Conservation (phyloP, 2,113 vertebrate species). For the Semnopithecus entellus region DNA sequence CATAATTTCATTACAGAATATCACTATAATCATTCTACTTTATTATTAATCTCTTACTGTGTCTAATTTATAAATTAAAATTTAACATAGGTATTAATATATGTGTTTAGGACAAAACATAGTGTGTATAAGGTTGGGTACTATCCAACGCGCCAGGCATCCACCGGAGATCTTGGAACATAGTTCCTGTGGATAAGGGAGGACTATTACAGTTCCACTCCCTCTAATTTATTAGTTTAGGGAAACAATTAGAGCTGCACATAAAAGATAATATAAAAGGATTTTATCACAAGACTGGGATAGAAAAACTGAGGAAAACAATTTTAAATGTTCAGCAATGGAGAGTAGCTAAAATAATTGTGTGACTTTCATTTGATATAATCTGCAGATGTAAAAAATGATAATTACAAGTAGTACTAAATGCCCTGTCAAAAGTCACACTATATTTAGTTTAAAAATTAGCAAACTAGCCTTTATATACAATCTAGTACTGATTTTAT, state of each 20-base stretch:
- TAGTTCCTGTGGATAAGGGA: background rate
- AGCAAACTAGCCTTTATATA: background rate
- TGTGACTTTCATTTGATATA: background rate
- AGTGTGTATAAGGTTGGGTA: background rate
- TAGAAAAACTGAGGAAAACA: slow-evolving; percentile 26
- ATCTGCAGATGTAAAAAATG: background rate
- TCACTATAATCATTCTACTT: background rate
- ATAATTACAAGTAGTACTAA: slow-evolving; percentile 8
- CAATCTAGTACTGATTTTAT: background rate
- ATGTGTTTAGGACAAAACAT: background rate
- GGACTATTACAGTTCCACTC: background rate
- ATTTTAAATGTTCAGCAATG: background rate
- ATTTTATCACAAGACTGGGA: background rate
- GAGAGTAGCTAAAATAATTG: slow-evolving; percentile 9
- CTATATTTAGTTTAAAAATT: background rate
- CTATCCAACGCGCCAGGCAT: background rate
- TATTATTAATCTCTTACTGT: background rate
- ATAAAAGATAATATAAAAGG: background rate
- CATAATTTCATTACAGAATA: background rate
- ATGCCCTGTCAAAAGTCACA: background rate
- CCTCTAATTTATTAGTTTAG: background rate
- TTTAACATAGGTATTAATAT: background rate
- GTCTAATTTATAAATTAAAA: background rate
- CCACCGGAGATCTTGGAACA: background rate
- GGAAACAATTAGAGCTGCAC: background rate